Evolutionary conservation across 2,888 invertebrate species (phyloP).

Genomic region (Ferdinandea cuprea): DNA sequence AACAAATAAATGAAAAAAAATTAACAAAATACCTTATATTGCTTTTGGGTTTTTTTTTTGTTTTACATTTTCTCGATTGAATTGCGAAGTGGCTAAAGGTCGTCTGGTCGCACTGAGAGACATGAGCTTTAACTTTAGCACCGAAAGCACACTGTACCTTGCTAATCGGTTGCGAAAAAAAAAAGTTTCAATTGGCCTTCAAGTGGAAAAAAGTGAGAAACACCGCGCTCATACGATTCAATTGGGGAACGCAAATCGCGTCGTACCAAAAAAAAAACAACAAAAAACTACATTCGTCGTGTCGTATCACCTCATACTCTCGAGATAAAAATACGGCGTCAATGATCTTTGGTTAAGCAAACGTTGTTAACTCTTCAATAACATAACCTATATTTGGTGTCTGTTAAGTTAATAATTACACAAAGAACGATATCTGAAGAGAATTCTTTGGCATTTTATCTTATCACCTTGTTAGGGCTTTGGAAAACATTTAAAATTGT

Average conservation of each 20-base stretch:
- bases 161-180: conserved; percentile 60
- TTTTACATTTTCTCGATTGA: conserved; percentile 27
- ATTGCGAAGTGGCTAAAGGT: conserved; percentile 49
- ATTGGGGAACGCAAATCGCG: conserved; percentile 42
- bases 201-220: conserved; percentile 3
- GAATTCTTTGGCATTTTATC: conserved; percentile 31
- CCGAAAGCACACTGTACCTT: conserved; percentile 60
- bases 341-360: conserved; percentile 39
- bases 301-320: conserved; percentile 13
- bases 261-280: conserved; percentile 27
- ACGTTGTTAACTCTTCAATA: conserved; percentile 19
- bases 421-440: neutral
- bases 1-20: conserved; percentile 17
- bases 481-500: conserved; percentile 1
- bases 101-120: conserved; percentile 15
- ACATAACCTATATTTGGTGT: conserved; percentile 13
- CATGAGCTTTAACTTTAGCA: conserved; percentile 29
- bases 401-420: conserved; percentile 29
- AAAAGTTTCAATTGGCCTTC: conserved; percentile 47
- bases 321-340: conserved; percentile 31
- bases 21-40: neutral
- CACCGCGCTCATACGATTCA: conserved; percentile 28
- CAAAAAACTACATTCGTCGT: neutral
- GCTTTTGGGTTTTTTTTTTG: conserved; percentile 10
- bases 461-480: conserved; percentile 30